Percentiles rank a stretch among this genome's conserved stretches.
These are phyloP conservation scores for Stegastes partitus DNA, from an alignment of 2,113 vertebrate species.

Conservation along the genomic window DNA sequence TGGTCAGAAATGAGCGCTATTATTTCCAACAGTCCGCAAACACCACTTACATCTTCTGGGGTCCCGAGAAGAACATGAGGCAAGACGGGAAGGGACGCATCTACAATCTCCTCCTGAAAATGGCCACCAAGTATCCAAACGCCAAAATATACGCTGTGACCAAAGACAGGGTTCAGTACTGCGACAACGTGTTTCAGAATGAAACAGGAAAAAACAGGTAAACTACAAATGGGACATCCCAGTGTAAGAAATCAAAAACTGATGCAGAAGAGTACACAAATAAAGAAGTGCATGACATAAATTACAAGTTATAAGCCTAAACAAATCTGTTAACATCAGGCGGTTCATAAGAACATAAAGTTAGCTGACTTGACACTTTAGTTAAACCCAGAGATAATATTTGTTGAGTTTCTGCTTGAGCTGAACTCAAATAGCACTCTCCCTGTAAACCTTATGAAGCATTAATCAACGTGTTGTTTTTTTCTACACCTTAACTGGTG, in stretches of 20 bases:
- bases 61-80: slow-evolving; percentile 91
- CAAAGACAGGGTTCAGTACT: slow-evolving; percentile 88
- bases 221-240: neutral
- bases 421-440: too few species aligned
- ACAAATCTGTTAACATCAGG: too few species aligned
- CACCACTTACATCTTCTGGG: slow-evolving; percentile 93
- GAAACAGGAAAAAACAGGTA: slow-evolving; percentile 98
- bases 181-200: slow-evolving; percentile 91
- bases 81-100: slow-evolving; percentile 85
- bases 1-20: slow-evolving; percentile 88
- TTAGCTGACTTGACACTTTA: too few species aligned
- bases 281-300: too few species aligned
- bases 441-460: too few species aligned
- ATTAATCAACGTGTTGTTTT: too few species aligned
- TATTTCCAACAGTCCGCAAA: slow-evolving; percentile 88
- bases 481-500: too few species aligned
- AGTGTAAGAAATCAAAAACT: neutral
- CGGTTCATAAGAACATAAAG: too few species aligned
- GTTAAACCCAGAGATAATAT: too few species aligned
- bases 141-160: slow-evolving; percentile 90
- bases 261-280: too few species aligned
- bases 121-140: slow-evolving; percentile 84
- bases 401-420: too few species aligned
- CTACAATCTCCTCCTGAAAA: slow-evolving; percentile 85
- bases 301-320: too few species aligned